Base-by-base conservation (phyloP, 2,888 invertebrate genomes). In the Lymantria monacha region DNA sequence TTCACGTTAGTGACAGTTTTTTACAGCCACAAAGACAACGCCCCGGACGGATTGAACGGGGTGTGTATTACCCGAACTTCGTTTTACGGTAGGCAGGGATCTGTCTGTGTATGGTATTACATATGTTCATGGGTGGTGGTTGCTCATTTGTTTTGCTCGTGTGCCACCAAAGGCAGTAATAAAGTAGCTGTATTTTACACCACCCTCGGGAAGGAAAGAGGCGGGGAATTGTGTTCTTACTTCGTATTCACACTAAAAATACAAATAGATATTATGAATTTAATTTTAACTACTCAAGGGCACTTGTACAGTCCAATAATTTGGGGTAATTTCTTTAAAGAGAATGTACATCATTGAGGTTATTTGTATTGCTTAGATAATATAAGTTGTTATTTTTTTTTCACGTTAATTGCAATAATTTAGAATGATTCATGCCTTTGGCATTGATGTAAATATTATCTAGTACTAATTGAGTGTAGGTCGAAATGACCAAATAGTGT, bases 401-500 rank as follows among this genome's bases (percentile, higher is more conserved):
- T 8, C 33, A 33, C 33, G 1, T 1, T 33, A 33, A 33, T 33
- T 33, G 33, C 33, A 33, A 9, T 33, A 33, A 33, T 22, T 22
- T 33, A 33, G 33, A 33, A 9, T 33, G 33, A 33, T 33, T 10
- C 9, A 33, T 33, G 3, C 33, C 1, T 2, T 38, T n/a, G 38
- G 38, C 38, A 38, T n/a, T 38, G 68, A 56, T 48, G 64, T 51
- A 52, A 53, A 48, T 54, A 45, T 22, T 57, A 58, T 51, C 51
- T 41, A 55, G 46, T 45, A 43, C 49, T 63, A 59, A 55, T 56
- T 51, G 59, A 13, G 57, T 59, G 54, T 46, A 55, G 49, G 49
- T 51, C 22, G 51, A 44, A 42, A 53, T 55, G 47, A 52, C 55
- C 51, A 48, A 62, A 53, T 44, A 44, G 37, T 33, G 47, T 57